phyloP scores from a whole-genome alignment of 2,797 vertebrate genomes.

The Xyrichtys novacula region DNA sequence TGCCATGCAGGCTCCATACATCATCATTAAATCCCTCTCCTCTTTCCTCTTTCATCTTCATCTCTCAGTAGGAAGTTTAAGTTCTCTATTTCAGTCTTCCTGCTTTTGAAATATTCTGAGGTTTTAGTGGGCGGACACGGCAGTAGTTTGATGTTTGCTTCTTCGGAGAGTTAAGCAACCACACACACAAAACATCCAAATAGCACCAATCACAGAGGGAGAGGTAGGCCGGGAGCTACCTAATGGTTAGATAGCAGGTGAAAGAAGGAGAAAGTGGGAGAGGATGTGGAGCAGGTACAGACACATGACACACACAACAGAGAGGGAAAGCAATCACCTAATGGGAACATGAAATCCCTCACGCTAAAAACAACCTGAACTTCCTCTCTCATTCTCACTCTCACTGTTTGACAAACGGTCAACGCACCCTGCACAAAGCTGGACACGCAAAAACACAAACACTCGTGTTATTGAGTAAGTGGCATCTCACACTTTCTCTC shows the following conservation, averaged over 20 bases:
- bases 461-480: conserved; percentile 49
- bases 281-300: conserved; percentile 33
- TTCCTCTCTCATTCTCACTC: conserved; percentile 50
- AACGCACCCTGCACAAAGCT: conserved; percentile 5
- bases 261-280: conserved; percentile 31
- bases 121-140: conserved; percentile 30
- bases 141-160: conserved; percentile 19
- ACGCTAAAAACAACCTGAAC: conserved; percentile 36
- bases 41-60: conserved; percentile 29
- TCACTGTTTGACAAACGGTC: conserved; percentile 32
- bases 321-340: conserved; percentile 66
- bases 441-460: conserved; percentile 12
- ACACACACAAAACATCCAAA: conserved; percentile 76
- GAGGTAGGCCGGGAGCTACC: conserved; percentile 3
- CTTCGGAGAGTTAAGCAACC: background rate
- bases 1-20: background rate
- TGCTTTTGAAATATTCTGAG: conserved; percentile 21
- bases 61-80: conserved; percentile 10
- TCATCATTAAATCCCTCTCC: conserved; percentile 26
- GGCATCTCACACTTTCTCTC: conserved; percentile 26
- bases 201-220: conserved; percentile 70
- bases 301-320: conserved; percentile 26
- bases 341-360: conserved; percentile 66
- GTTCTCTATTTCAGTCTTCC: conserved; percentile 14
- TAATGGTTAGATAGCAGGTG: conserved; percentile 10